phyloP scores from a whole-genome alignment of 2,113 vertebrate species.

The Phylloscopus whistleri region DNA sequence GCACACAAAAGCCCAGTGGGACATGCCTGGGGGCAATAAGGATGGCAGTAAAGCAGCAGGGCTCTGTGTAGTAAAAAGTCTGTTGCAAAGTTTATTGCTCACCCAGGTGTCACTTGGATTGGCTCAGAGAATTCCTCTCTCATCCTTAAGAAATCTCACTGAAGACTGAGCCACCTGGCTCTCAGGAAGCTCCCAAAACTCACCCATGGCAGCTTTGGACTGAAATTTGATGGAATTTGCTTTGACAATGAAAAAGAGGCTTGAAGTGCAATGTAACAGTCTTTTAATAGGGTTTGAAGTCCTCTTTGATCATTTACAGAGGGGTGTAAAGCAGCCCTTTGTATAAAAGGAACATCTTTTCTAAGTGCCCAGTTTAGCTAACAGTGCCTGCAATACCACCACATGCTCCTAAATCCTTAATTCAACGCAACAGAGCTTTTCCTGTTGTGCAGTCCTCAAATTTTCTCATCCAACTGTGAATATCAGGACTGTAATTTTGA shows the following conservation, averaged over 20 bases:
- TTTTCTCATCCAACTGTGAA: neutral
- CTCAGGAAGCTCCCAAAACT: neutral
- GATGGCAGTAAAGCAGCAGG: slow-evolving; percentile 35
- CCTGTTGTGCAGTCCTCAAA: neutral
- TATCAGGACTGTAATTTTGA: neutral
- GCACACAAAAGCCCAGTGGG: slow-evolving; percentile 19
- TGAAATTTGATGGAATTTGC: neutral
- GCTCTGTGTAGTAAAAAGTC: neutral
- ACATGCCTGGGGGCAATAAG: slow-evolving; percentile 14
- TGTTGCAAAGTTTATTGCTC: neutral
- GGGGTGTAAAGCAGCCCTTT: neutral
- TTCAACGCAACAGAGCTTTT: neutral
- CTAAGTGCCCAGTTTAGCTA: neutral
- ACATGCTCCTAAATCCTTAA: neutral
- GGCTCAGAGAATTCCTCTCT: neutral
- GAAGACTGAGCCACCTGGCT: neutral
- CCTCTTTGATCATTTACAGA: neutral
- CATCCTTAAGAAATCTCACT: neutral
- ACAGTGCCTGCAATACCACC: neutral
- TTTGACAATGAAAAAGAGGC: neutral
- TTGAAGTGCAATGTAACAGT: neutral
- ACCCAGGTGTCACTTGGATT: neutral
- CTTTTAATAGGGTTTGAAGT: neutral
- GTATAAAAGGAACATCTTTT: neutral
- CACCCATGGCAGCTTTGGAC: neutral